phyloP scores from a whole-genome alignment of 1,140 invertebrate species.

The Drosophila takahashii region DNA sequence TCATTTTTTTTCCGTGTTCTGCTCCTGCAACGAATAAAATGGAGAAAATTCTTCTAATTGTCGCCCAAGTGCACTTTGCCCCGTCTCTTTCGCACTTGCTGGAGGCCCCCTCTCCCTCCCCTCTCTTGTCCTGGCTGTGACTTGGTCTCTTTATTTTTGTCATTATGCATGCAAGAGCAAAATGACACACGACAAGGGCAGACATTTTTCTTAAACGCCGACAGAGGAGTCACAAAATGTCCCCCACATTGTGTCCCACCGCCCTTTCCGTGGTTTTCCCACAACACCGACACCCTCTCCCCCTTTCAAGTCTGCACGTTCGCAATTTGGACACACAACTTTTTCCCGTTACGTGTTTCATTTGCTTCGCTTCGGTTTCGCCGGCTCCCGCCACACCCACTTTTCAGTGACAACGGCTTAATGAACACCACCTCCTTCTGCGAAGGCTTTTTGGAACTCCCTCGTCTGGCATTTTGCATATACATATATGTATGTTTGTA shows the following conservation, averaged over 20 bases:
- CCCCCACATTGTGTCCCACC: background rate
- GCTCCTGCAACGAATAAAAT: constrained; percentile 35
- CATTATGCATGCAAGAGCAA: constrained; percentile 74
- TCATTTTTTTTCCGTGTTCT: background rate
- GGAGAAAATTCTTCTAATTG: constrained; percentile 74
- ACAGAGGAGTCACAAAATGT: constrained; percentile 11
- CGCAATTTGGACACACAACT: constrained; percentile 66
- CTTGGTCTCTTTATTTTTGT: constrained; percentile 26
- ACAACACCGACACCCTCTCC: background rate
- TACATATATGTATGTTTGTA: constrained; percentile 1
- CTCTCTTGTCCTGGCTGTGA: background rate
- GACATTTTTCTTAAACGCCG: constrained; percentile 64
- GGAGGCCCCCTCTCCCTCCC: no score
- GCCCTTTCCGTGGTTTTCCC: background rate
- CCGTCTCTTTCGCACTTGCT: background rate
- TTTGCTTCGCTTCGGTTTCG: constrained; percentile 39
- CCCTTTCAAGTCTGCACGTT: constrained; percentile 35
- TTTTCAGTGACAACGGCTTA: constrained; percentile 27
- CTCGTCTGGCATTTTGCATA: constrained; percentile 1
- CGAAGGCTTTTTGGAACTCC: background rate
- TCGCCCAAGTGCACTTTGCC: constrained; percentile 67
- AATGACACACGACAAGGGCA: constrained; percentile 68
- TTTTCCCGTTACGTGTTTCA: constrained; percentile 69
- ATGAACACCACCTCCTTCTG: constrained; percentile 6
- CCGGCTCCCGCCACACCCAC: background rate